Evolutionary conservation across 2,888 invertebrate species (phyloP).

Genomic region (Caenorhabditis auriculariae): DNA sequence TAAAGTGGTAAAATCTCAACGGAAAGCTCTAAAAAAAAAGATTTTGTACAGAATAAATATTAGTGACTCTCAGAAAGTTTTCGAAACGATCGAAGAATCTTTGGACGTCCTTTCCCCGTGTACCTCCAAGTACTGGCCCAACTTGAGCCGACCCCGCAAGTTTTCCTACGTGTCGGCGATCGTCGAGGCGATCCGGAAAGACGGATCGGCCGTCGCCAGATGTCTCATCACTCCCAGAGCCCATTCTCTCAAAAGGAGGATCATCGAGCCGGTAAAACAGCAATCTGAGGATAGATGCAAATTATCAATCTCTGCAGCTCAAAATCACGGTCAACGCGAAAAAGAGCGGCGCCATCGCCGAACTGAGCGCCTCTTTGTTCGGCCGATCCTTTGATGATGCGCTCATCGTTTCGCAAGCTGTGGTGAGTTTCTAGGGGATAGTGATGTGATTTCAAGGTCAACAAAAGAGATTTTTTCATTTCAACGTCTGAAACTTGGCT

Average conservation of each 20-base stretch:
- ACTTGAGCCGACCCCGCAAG: slow-evolving; percentile 11
- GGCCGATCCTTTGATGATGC: background rate
- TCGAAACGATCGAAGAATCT: slow-evolving; percentile 15
- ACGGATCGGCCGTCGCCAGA: background rate
- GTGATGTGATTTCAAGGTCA: no score
- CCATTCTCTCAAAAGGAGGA: background rate
- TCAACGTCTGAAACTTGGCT: no score
- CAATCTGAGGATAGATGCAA: no score
- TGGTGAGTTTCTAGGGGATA: background rate
- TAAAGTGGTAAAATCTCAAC: no score
- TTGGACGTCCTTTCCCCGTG: slow-evolving; percentile 31
- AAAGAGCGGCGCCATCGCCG: background rate
- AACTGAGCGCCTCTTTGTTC: background rate
- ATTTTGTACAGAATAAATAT: no score
- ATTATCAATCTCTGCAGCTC: no score
- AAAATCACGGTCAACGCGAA: background rate
- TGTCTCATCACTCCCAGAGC: slow-evolving; percentile 9
- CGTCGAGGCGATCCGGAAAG: slow-evolving; percentile 1
- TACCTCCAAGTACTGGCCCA: slow-evolving; percentile 22
- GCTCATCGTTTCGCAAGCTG: background rate
- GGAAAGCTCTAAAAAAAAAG: no score
- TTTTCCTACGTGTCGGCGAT: slow-evolving; percentile 4
- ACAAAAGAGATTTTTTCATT: no score
- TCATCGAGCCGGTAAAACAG: background rate
- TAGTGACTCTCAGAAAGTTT: slow-evolving; percentile 17